Evolutionary conservation across 2,797 vertebrate species (phyloP).

Genomic region (Eurystomus glaucurus): DNA sequence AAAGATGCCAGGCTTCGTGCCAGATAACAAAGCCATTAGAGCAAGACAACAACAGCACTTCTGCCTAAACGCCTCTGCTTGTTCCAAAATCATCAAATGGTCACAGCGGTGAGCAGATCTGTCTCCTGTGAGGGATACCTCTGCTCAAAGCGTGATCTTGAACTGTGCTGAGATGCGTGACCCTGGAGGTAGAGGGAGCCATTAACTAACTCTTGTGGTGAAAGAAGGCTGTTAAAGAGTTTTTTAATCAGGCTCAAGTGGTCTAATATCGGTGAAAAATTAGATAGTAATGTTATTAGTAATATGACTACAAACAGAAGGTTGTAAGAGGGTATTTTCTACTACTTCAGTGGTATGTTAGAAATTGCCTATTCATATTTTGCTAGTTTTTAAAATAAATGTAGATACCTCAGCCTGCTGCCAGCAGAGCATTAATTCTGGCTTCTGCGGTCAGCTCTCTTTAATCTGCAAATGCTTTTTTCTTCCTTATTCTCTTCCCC

Average conservation of each 20-base stretch:
- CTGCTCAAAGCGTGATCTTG: accelerated
- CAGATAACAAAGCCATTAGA: slow-evolving; percentile 57
- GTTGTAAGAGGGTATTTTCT: background rate
- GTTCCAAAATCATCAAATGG: background rate
- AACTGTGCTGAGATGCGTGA: background rate
- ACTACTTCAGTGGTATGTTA: background rate
- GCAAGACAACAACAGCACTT: slow-evolving; percentile 42
- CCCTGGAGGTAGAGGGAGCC: background rate
- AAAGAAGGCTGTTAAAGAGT: background rate
- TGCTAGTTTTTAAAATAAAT: background rate
- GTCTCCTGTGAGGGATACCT: background rate
- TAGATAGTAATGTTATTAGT: background rate
- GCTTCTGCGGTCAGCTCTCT: background rate
- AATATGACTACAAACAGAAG: background rate
- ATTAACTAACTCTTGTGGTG: background rate
- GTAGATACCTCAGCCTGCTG: background rate
- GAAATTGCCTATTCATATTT: background rate
- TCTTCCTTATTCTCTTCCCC: background rate
- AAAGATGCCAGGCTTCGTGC: slow-evolving; percentile 62
- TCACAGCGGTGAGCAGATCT: background rate
- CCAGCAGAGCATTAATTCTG: background rate
- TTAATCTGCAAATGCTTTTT: background rate
- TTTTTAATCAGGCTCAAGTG: background rate
- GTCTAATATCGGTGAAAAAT: background rate
- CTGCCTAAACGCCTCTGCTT: slow-evolving; percentile 53